Percentiles rank a stretch among this genome's conserved stretches.
Evolutionary conservation across 1,140 invertebrate genomes (phyloP).

Genomic region (Parapsyche elsis): DNA sequence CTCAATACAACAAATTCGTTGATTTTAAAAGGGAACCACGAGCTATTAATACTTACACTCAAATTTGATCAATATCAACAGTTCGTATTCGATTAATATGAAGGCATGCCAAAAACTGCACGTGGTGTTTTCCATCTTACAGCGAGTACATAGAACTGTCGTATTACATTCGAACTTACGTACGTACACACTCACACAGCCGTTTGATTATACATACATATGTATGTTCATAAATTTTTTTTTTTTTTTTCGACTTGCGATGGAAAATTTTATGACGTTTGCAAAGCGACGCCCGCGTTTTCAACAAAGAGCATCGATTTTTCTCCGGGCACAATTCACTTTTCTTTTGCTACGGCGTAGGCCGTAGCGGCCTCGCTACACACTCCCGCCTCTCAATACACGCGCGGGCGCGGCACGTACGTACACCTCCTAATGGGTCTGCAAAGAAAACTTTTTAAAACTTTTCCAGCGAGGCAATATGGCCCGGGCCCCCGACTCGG

Average conservation of each 20-base stretch:
- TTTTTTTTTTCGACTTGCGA: neutral
- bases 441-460: constrained; percentile 71
- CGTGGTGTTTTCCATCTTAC: too few relatives aligned
- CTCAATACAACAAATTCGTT: too few relatives aligned
- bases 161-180: too few relatives aligned
- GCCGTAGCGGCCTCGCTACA: constrained; percentile 35
- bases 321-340: constrained; percentile 47
- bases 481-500: constrained; percentile 67
- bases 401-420: constrained; percentile 28
- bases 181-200: too few relatives aligned
- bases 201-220: too few relatives aligned
- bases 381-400: neutral
- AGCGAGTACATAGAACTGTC: too few relatives aligned
- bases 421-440: constrained; percentile 68
- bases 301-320: constrained; percentile 44
- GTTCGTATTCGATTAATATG: too few relatives aligned
- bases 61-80: too few relatives aligned
- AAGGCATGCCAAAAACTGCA: too few relatives aligned
- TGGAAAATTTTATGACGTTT: neutral
- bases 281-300: neutral
- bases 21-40: too few relatives aligned
- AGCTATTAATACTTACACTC: too few relatives aligned
- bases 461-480: constrained; percentile 70
- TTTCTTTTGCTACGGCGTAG: constrained; percentile 41
- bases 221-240: too few relatives aligned